A percentile compares a stretch with the other conserved stretches of the same genome.
phyloP scores from a whole-genome alignment of 2,113 vertebrate species.

The Saccopteryx leptura region DNA sequence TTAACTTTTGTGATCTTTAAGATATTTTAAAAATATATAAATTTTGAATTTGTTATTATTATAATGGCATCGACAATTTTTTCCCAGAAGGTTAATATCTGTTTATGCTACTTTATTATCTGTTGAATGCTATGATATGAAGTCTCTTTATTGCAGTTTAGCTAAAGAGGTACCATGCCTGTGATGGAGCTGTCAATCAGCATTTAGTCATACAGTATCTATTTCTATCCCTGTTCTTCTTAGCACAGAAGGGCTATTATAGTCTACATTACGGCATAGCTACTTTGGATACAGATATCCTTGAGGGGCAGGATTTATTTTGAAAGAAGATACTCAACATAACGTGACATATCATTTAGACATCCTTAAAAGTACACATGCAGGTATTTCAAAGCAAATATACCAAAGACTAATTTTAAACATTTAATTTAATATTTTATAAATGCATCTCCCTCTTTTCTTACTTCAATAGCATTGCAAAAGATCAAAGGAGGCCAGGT shows the following conservation, averaged over 20 bases:
- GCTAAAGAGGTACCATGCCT: slow-evolving; percentile 86
- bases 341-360: slow-evolving; percentile 89
- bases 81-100: slow-evolving; percentile 87
- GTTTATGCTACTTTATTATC: slow-evolving; percentile 88
- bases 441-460: slow-evolving; percentile 41
- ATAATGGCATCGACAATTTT: slow-evolving; percentile 79
- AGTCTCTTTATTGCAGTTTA: slow-evolving; percentile 88
- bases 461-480: slow-evolving; percentile 57
- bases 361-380: slow-evolving; percentile 85
- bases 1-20: slow-evolving; percentile 85
- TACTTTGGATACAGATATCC: slow-evolving; percentile 90
- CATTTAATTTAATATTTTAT: slow-evolving; percentile 69
- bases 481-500: slow-evolving; percentile 34
- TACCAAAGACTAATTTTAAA: slow-evolving; percentile 80
- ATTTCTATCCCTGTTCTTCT: slow-evolving; percentile 89
- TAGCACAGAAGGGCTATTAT: slow-evolving; percentile 91
- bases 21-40: slow-evolving; percentile 81
- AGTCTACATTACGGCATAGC: slow-evolving; percentile 90
- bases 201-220: slow-evolving; percentile 92
- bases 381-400: slow-evolving; percentile 85
- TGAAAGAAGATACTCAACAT: slow-evolving; percentile 90
- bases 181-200: slow-evolving; percentile 90
- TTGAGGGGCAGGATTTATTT: slow-evolving; percentile 91
- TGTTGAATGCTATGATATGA: slow-evolving; percentile 86
- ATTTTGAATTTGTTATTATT: slow-evolving; percentile 82